phyloP scores from a whole-genome alignment of 2,888 invertebrate species.

The Callyntrura sp. region DNA sequence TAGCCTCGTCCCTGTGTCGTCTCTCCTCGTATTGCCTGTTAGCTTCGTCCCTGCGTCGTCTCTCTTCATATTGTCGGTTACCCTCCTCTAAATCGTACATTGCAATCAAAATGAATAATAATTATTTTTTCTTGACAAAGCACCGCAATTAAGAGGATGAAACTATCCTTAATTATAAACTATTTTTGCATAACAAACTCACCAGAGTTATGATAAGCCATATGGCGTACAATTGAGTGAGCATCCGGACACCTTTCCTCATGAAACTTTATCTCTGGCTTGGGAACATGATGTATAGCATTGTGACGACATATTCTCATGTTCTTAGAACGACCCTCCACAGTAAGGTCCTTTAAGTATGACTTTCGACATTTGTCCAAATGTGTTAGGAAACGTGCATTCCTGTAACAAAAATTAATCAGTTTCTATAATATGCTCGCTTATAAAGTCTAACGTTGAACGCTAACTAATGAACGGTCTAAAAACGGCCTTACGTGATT shows the following conservation, averaged over 20 bases:
- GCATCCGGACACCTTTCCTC: constrained; percentile 78
- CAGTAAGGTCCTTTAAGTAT: constrained; percentile 70
- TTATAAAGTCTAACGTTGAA: too few species aligned
- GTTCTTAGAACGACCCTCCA: constrained; percentile 45
- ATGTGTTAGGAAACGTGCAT: constrained; percentile 75
- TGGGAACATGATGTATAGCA: constrained; percentile 71
- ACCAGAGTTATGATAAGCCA: constrained; percentile 78
- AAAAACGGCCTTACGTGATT: constrained; percentile 81
- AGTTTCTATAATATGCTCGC: too few species aligned
- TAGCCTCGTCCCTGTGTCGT: constrained; percentile 59
- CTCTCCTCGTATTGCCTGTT: too few species aligned
- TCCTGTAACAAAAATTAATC: constrained; percentile 60
- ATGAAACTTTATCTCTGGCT: constrained; percentile 78
- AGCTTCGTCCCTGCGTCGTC: too few species aligned
- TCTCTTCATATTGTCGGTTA: too few species aligned
- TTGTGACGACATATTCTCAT: constrained; percentile 78
- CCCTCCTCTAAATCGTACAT: too few species aligned
- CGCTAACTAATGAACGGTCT: background rate
- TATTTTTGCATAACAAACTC: background rate
- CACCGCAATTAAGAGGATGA: too few species aligned
- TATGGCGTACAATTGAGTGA: constrained; percentile 65
- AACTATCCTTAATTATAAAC: too few species aligned
- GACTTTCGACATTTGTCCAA: constrained; percentile 79
- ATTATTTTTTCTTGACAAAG: too few species aligned
- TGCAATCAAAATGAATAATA: too few species aligned